Percentiles rank a stretch among this genome's conserved stretches.
These are phyloP conservation scores for Ariolimax columbianus DNA, from an alignment of 2,888 invertebrate species.

Conservation along the genomic window DNA sequence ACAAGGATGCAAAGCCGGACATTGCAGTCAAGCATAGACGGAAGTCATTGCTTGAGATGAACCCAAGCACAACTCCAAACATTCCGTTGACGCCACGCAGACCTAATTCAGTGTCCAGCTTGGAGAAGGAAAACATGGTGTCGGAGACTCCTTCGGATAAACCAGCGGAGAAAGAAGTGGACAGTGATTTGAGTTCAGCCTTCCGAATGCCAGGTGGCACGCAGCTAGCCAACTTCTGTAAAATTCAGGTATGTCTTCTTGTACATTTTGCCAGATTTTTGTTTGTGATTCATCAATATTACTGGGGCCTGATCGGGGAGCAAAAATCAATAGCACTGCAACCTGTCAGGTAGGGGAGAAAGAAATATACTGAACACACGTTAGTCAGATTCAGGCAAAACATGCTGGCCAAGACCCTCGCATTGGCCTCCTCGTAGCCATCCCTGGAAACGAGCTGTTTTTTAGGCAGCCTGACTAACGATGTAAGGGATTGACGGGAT, in stretches of 20 bases:
- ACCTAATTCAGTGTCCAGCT: not conserved
- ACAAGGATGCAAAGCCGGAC: slow-evolving; percentile 13
- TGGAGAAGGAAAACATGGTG: slow-evolving; percentile 14
- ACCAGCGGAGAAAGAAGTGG: not conserved
- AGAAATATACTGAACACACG: too few species aligned
- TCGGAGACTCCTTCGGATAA: not conserved
- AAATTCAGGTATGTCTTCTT: slow-evolving; percentile 59
- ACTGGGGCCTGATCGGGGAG: too few species aligned
- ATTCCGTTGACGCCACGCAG: slow-evolving; percentile 38
- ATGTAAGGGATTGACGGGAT: too few species aligned
- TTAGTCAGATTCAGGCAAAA: too few species aligned
- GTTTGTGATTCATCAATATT: too few species aligned
- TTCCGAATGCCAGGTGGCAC: slow-evolving; percentile 59
- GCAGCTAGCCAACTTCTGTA: slow-evolving; percentile 58
- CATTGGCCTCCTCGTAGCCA: too few species aligned
- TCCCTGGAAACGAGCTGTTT: too few species aligned
- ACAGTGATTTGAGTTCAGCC: not conserved
- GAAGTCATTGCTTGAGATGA: slow-evolving; percentile 33
- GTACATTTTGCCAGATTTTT: not conserved
- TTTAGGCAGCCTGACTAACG: too few species aligned
- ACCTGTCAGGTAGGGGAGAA: too few species aligned
- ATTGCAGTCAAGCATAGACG: slow-evolving; percentile 7
- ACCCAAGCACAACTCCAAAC: slow-evolving; percentile 43
- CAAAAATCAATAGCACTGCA: too few species aligned
- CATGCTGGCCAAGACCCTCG: too few species aligned